phyloP scores from a whole-genome alignment of 2,797 vertebrate genomes.

The Etheostoma perlongum region DNA sequence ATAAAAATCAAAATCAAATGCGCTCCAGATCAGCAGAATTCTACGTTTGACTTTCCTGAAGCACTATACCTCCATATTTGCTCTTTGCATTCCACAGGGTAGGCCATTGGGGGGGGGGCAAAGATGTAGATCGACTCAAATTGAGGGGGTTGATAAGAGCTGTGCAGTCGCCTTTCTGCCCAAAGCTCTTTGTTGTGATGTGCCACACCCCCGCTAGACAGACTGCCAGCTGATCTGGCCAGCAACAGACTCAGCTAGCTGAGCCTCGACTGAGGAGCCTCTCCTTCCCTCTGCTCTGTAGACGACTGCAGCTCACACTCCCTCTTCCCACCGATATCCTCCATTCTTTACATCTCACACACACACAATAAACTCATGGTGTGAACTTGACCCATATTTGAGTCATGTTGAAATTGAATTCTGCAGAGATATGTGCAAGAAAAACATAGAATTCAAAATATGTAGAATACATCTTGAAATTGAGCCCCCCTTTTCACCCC shows the following conservation, averaged over 20 bases:
- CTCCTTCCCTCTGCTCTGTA: slow-evolving; percentile 50
- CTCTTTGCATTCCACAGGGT: slow-evolving; percentile 68
- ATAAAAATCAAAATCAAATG: not conserved
- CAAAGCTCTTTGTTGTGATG: slow-evolving; percentile 90
- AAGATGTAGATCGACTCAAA: slow-evolving; percentile 65
- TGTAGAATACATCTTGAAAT: slow-evolving; percentile 2
- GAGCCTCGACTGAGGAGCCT: slow-evolving; percentile 83
- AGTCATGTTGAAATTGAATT: not conserved
- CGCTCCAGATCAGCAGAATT: slow-evolving; percentile 33
- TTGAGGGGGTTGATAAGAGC: slow-evolving; percentile 76
- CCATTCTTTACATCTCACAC: not conserved
- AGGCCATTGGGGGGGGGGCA: slow-evolving; percentile 8
- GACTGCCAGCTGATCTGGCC: slow-evolving; percentile 91
- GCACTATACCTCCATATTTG: slow-evolving; percentile 50
- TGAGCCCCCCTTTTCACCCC: not conserved
- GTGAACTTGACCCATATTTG: slow-evolving; percentile 51
- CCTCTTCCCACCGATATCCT: slow-evolving; percentile 12
- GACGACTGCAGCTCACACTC: slow-evolving; percentile 58
- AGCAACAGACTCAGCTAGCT: slow-evolving; percentile 91
- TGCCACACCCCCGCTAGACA: slow-evolving; percentile 88
- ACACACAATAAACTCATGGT: slow-evolving; percentile 21
- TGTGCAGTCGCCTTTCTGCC: slow-evolving; percentile 82
- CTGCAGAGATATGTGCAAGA: not conserved
- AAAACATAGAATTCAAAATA: not conserved
- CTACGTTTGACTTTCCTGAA: slow-evolving; percentile 51